Conservation (phyloP, 2,797 vertebrate genomes). For the Centroberyx gerrardi region DNA sequence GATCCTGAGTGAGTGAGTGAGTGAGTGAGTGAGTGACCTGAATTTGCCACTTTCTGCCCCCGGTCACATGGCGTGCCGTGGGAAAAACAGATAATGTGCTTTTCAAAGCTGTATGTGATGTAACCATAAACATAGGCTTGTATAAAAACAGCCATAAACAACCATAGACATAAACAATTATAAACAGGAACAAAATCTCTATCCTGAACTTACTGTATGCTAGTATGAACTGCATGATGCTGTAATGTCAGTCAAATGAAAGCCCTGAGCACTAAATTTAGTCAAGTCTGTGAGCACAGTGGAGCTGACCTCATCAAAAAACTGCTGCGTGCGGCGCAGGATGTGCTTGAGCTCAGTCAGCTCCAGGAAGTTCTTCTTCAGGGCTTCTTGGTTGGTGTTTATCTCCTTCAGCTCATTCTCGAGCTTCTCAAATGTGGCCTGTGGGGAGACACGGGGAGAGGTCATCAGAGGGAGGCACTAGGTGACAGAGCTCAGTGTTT, state of each 20-base stretch:
- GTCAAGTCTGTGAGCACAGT: not conserved
- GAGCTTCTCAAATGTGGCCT: constrained; percentile 99
- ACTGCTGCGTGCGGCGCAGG: constrained; percentile 97
- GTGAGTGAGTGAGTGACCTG: too few species aligned
- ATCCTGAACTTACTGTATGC: not conserved
- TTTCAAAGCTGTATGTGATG: too few species aligned
- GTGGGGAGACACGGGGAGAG: constrained; percentile 7
- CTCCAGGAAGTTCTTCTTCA: constrained; percentile 98
- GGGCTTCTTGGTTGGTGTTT: constrained; percentile 98
- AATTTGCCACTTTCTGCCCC: too few species aligned
- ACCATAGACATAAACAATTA: too few species aligned
- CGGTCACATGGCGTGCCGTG: too few species aligned
- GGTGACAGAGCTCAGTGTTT: not conserved
- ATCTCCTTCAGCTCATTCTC: constrained; percentile 99
- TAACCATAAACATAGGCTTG: too few species aligned
- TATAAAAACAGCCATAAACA: too few species aligned
- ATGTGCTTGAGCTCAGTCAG: constrained; percentile 98
- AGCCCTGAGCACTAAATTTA: not conserved
- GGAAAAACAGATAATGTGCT: too few species aligned
- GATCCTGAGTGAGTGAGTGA: too few species aligned
- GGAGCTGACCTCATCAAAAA: constrained; percentile 96
- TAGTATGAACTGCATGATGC: not conserved
- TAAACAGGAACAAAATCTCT: not conserved
- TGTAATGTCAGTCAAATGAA: not conserved
- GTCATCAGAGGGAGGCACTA: not conserved